Conservation (phyloP, 2,888 invertebrate genomes). For the Dioctria rufipes region DNA sequence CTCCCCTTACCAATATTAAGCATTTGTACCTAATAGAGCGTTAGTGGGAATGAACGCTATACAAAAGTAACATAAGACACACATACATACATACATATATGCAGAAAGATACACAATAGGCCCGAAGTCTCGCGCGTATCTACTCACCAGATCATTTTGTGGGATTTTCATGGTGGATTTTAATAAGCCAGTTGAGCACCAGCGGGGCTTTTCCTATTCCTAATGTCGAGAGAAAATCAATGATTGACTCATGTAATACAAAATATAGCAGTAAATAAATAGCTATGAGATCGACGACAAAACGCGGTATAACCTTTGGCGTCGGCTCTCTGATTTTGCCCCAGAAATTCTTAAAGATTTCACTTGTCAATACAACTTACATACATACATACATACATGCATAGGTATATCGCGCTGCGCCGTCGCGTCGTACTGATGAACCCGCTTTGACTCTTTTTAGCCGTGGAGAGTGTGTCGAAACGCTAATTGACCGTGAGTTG, state of each 20-base stretch:
- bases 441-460: not conserved
- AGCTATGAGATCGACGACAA: not conserved
- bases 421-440: not conserved
- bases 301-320: not conserved
- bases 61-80: too few species aligned
- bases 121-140: not conserved
- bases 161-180: conserved; percentile 39
- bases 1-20: not conserved
- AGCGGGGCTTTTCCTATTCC: not conserved
- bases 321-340: not conserved
- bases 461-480: conserved; percentile 42
- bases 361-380: conserved; percentile 14
- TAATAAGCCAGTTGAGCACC: conserved; percentile 16
- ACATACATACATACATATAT: too few species aligned
- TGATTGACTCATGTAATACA: not conserved
- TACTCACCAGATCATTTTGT: conserved; percentile 4
- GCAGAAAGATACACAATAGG: not conserved
- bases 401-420: not conserved
- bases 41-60: too few species aligned
- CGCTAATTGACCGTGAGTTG: conserved; percentile 55
- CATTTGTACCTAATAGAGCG: too few species aligned
- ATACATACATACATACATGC: too few species aligned
- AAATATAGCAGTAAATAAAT: not conserved
- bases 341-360: conserved; percentile 30
- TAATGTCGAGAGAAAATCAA: not conserved